Evolutionary conservation across 2,797 vertebrate genomes (phyloP).

Genomic region (Cossypha polioptera): DNA sequence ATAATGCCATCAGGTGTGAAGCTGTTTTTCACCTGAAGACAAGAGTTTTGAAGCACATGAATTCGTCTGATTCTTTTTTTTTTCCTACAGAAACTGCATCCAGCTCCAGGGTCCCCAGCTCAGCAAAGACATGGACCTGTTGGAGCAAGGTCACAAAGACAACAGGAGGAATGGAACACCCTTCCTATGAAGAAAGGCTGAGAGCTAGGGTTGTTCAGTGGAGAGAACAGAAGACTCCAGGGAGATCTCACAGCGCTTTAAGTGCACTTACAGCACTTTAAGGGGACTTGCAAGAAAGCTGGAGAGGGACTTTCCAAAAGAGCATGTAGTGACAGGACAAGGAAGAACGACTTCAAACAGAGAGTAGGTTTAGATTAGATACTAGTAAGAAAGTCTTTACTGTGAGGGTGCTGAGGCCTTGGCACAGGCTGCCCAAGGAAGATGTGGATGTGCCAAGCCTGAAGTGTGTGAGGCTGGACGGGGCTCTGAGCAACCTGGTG

Average conservation of each 20-base stretch:
- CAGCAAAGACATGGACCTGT: neutral
- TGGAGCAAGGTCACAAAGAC: neutral
- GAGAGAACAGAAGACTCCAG: neutral
- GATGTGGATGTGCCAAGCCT: neutral
- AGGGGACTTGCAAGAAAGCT: neutral
- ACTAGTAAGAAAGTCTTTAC: neutral
- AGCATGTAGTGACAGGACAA: neutral
- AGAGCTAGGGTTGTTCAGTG: neutral
- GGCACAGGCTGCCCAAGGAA: neutral
- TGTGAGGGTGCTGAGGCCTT: neutral
- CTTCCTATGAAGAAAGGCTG: neutral
- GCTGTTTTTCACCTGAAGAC: neutral
- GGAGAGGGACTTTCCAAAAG: neutral
- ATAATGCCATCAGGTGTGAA: neutral
- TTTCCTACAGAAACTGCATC: neutral
- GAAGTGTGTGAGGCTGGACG: neutral
- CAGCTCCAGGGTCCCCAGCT: neutral
- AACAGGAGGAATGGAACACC: neutral
- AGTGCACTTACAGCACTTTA: neutral
- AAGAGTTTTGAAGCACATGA: neutral
- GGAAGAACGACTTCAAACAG: neutral
- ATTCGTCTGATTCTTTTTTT: neutral
- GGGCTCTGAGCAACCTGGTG: neutral
- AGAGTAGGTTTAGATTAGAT: neutral
- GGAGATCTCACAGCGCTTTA: neutral